A percentile compares a stretch with the other conserved stretches of the same genome.
phyloP scores from a whole-genome alignment of 2,888 invertebrate species.

The Sinohyriopsis cumingii region DNA sequence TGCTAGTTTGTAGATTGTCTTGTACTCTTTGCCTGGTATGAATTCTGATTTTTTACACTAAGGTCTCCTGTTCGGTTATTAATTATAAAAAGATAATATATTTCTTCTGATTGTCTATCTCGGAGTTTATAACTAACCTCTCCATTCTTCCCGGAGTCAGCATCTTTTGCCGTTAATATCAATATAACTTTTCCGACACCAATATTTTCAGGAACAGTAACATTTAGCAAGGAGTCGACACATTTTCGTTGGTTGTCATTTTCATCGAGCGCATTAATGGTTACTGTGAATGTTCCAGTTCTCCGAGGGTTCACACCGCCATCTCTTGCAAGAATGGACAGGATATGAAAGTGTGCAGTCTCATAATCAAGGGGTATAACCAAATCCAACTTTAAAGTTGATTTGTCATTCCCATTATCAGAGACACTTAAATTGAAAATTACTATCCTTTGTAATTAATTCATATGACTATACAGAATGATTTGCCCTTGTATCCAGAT shows the following conservation, averaged over 20 bases:
- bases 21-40: constrained; percentile 30
- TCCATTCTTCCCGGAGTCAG: constrained; percentile 86
- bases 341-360: constrained; percentile 20
- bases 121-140: constrained; percentile 72
- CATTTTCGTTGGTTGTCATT: constrained; percentile 50
- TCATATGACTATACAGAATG: constrained; percentile 35
- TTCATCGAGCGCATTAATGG: constrained; percentile 42
- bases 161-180: constrained; percentile 84
- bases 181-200: constrained; percentile 37
- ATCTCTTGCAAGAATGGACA: constrained; percentile 43
- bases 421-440: background rate
- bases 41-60: constrained; percentile 36
- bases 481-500: constrained; percentile 38
- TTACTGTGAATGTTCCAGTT: constrained; percentile 43
- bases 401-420: constrained; percentile 8
- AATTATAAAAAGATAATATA: constrained; percentile 34
- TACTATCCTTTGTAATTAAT: constrained; percentile 14
- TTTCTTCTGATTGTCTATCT: constrained; percentile 29
- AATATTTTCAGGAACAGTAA: constrained; percentile 41
- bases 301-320: constrained; percentile 31
- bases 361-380: constrained; percentile 38
- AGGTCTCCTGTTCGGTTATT: constrained; percentile 41
- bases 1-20: constrained; percentile 38
- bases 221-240: constrained; percentile 20
- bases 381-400: constrained; percentile 24